Evolutionary conservation across 2,888 invertebrate species (phyloP), one percentile per base, ranked within the genome.

Genomic region (Anarsia innoxiella): DNA sequence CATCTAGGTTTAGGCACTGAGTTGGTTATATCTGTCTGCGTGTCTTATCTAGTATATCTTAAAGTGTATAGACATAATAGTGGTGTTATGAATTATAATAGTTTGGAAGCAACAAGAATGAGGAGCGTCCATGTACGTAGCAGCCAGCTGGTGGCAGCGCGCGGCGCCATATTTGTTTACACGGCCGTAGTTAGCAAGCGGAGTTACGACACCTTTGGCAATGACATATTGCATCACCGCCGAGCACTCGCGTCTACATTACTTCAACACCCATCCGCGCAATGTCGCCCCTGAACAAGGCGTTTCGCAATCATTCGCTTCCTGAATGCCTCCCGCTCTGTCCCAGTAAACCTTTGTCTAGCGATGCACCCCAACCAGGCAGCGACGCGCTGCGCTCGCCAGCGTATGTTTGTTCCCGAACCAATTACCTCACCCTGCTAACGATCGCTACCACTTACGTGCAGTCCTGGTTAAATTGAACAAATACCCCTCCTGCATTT

Each of bases 391-490:
- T n/a, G n/a, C n/a, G n/a, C n/a, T n/a, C n/a, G n/a, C n/a, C n/a
- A n/a, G n/a, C n/a, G 19, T 19, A 19, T 19, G 3, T 3, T 19
- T 19, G 3, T 19, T 19, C 19, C 19, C 4, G 3, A 6, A 9
- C 9, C 13, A 6, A 23, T 32, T 8, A 32, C 8, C 3, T 15
- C 13, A n/a, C n/a, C n/a, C n/a, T n/a, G n/a, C n/a, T n/a, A n/a
- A n/a, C n/a, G n/a, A n/a, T n/a, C n/a, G n/a, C n/a, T n/a, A n/a
- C 6, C 8, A 91, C 96, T 94, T 93, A 97, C 97, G 97, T 94
- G 90, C 92, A 93, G 82, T 98, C 97, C 83, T 98, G 97, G 84
- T 98, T 98, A 76, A 98, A 98, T 86, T 96, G 96, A 61, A 97
- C 96, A 83, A 95, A 96, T 80, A 94, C 92, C 79, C 93, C 92